Percentiles rank a stretch among this genome's conserved stretches.
Conservation (phyloP, 2,797 vertebrate species). For the Ctenochaetus hawaiiensis region DNA sequence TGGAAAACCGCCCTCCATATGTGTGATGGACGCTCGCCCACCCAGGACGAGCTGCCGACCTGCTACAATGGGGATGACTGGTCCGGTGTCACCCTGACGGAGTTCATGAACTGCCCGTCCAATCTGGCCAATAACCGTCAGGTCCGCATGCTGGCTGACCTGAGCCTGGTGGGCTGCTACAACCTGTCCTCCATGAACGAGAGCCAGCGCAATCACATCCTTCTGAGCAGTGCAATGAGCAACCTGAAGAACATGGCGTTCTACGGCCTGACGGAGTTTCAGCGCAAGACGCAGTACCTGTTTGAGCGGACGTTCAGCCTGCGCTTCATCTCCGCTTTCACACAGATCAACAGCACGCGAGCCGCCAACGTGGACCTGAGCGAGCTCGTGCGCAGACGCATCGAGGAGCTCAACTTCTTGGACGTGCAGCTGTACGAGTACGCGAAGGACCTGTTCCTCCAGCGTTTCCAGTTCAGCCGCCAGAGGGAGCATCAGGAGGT, state of each 20-base stretch:
- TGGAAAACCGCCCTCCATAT: slow-evolving; percentile 98
- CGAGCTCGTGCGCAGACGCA: slow-evolving; percentile 88
- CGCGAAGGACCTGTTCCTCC: slow-evolving; percentile 96
- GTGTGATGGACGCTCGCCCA: slow-evolving; percentile 95
- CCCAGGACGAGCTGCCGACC: slow-evolving; percentile 93
- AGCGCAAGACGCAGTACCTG: slow-evolving; percentile 98
- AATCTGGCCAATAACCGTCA: slow-evolving; percentile 97
- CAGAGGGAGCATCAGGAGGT: slow-evolving; percentile 92
- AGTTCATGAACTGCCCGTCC: slow-evolving; percentile 95
- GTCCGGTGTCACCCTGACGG: slow-evolving; percentile 93
- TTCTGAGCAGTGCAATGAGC: slow-evolving; percentile 95
- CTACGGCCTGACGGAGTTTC: slow-evolving; percentile 97
- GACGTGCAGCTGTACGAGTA: slow-evolving; percentile 96
- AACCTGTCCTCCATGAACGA: slow-evolving; percentile 95
- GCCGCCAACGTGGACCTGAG: slow-evolving; percentile 96
- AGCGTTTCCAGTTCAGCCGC: slow-evolving; percentile 94
- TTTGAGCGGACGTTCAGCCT: slow-evolving; percentile 98
- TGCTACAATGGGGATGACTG: slow-evolving; percentile 95
- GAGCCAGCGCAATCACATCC: slow-evolving; percentile 91
- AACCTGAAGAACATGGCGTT: slow-evolving; percentile 99
- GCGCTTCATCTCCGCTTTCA: slow-evolving; percentile 96
- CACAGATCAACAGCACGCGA: slow-evolving; percentile 95
- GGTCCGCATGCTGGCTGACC: slow-evolving; percentile 97
- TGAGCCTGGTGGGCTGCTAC: slow-evolving; percentile 89
- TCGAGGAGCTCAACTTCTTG: slow-evolving; percentile 95